Evolutionary conservation across 2,888 invertebrate species (phyloP).

Genomic region (Flexamia atlantica): DNA sequence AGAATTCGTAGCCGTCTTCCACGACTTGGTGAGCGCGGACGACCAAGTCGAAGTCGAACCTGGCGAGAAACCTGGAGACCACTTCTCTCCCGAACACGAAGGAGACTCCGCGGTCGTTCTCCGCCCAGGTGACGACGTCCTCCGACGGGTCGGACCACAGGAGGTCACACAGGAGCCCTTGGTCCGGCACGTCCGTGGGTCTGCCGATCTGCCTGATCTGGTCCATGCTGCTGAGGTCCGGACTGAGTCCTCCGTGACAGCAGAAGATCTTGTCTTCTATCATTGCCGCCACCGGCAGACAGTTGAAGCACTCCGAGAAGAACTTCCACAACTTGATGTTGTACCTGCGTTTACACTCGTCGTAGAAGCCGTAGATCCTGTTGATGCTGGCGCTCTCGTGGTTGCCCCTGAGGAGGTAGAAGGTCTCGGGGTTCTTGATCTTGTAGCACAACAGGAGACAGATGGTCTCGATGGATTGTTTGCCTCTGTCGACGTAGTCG

Average conservation of each 20-base stretch:
- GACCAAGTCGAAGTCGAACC: conserved; percentile 82
- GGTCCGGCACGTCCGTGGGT: conserved; percentile 78
- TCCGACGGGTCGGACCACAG: conserved; percentile 79
- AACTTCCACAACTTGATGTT: conserved; percentile 73
- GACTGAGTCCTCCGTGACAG: conserved; percentile 79
- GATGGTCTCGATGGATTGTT: conserved; percentile 97
- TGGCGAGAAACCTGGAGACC: conserved; percentile 81
- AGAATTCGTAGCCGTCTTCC: conserved; percentile 69
- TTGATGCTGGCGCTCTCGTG: conserved; percentile 97
- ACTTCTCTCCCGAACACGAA: conserved; percentile 82
- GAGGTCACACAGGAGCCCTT: conserved; percentile 79
- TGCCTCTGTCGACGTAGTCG: conserved; percentile 93
- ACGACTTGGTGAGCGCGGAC: conserved; percentile 81
- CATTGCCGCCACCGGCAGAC: conserved; percentile 80
- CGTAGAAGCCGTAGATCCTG: conserved; percentile 84
- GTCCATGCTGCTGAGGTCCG: conserved; percentile 77
- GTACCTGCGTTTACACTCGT: conserved; percentile 87
- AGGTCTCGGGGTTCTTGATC: conserved; percentile 99
- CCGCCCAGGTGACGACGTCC: conserved; percentile 80
- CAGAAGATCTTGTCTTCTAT: conserved; percentile 83
- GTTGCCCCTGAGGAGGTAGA: conserved; percentile 96
- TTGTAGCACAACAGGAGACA: conserved; percentile 98
- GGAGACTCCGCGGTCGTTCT: conserved; percentile 81
- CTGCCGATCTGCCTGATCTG: conserved; percentile 78
- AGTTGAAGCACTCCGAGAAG: conserved; percentile 75